Evolutionary conservation across 2,113 vertebrate genomes (phyloP), one percentile per base, ranked within the genome.

Genomic region (Empidonax alnorum): DNA sequence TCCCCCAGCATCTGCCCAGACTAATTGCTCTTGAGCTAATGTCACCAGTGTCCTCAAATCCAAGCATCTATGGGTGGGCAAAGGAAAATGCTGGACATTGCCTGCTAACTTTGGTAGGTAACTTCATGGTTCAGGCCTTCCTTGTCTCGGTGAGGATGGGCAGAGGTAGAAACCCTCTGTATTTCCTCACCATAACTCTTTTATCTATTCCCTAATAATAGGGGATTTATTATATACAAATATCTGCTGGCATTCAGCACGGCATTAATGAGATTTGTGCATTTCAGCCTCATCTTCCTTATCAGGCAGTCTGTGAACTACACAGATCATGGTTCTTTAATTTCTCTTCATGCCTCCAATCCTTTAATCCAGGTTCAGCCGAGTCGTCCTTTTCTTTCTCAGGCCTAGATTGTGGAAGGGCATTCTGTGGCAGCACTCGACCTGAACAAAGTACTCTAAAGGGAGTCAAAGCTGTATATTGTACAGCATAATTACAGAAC

Each of bases 341-440:
- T 96, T 97, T 97, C 91, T 94, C 94, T 94, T 97, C 91, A 80
- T 52, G 88, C 91, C 75, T 90, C 75, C 97, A 97, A 97, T 97
- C 97, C 97, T 97, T 97, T 98, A 98, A 98, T 97, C 94, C 97
- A 58, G 56, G 94, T 95, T 97, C 97, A 96, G 86, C 52, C 94
- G 80, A 75, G 93, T 84, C 10, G 15, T 92, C 91, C 93, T 92
- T 96, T 94, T 13, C 85, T 96, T 67, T 94, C 90, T 91, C 28
- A 85, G 92, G 77, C 62, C 93, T 82, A 89, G 88, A 94, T 74
- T 85, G 94, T 31, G 16, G 25, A 25, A 44, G 79, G 77, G 87
- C 95, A 96, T 97, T 98, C 95, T 97, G 91, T 42, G 61, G 75
- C 62, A 68, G 91, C 92, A 73, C 85, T 95, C 87, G 31, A 97